Percentiles rank a stretch among this genome's conserved stretches.
Conservation (phyloP, 1,140 invertebrate genomes). For the Eulimnadia texana region DNA sequence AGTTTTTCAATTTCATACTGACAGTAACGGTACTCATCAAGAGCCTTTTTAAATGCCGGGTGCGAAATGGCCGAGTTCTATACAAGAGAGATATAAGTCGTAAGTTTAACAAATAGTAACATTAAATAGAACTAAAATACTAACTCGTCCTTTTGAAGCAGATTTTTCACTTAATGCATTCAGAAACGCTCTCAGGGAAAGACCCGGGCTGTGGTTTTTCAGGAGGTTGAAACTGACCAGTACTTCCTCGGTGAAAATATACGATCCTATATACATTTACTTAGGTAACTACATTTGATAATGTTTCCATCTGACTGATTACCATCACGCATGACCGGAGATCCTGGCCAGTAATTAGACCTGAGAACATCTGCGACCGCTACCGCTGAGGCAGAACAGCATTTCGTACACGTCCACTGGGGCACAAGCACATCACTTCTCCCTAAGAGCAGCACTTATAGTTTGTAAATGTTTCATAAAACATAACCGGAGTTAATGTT, state of each 20-base stretch:
- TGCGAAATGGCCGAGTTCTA: background rate
- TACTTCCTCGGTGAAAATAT: background rate
- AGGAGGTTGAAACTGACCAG: background rate
- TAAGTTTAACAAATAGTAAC: background rate
- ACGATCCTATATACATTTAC: background rate
- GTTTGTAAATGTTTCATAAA: background rate
- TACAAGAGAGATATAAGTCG: background rate
- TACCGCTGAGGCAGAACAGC: background rate
- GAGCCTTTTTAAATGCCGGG: background rate
- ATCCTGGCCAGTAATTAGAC: background rate
- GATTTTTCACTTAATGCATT: background rate
- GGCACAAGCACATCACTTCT: background rate
- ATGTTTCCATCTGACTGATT: background rate
- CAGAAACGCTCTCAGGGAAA: background rate
- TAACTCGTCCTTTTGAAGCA: background rate
- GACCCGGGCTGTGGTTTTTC: background rate
- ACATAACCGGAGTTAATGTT: background rate
- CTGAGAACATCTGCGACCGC: background rate
- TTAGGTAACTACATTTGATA: background rate
- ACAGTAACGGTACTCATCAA: background rate
- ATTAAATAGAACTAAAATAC: too few species aligned
- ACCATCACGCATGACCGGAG: background rate
- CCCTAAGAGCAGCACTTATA: background rate
- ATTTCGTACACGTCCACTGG: background rate
- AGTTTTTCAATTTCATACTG: background rate